A percentile compares a stretch with the other conserved stretches of the same genome.
phyloP scores from a whole-genome alignment of 2,113 vertebrate species.

The Scartelaos histophorus region DNA sequence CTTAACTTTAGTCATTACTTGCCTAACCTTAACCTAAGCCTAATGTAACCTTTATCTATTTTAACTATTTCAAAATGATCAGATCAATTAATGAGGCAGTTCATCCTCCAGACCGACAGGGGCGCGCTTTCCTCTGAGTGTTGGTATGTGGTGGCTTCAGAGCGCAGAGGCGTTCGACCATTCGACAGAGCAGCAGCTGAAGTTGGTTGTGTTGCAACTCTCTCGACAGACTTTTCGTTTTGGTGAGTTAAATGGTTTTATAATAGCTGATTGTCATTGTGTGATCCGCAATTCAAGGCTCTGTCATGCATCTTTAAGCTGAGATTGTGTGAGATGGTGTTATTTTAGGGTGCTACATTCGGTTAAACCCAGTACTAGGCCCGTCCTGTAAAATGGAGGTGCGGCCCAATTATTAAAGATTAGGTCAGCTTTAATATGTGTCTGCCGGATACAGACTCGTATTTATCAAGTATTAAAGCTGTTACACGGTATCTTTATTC shows the following conservation, averaged over 20 bases:
- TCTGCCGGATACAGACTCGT: not conserved
- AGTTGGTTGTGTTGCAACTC: slow-evolving; percentile 3
- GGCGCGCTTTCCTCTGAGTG: not conserved
- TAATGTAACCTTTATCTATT: too few relatives aligned
- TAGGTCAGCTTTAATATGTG: not conserved
- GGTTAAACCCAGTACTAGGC: not conserved
- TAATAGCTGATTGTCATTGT: not conserved
- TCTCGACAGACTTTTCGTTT: not conserved
- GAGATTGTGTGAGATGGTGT: not conserved
- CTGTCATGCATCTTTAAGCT: not conserved
- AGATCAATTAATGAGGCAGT: not conserved
- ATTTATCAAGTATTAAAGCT: not conserved
- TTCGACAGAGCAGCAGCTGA: not conserved
- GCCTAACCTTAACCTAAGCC: too few relatives aligned
- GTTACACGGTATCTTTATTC: not conserved
- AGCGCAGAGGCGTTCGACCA: not conserved
- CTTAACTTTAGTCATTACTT: too few relatives aligned
- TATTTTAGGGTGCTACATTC: not conserved
- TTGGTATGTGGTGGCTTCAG: not conserved
- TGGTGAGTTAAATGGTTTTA: slow-evolving; percentile 35
- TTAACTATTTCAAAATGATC: too few relatives aligned
- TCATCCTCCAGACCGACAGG: slow-evolving; percentile 3
- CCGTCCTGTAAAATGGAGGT: not conserved
- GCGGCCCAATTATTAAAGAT: not conserved
- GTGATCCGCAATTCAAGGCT: not conserved